A percentile compares a stretch with the other conserved stretches of the same genome.
Evolutionary conservation across 2,888 invertebrate species (phyloP).

Genomic region (Podabrus alpinus): DNA sequence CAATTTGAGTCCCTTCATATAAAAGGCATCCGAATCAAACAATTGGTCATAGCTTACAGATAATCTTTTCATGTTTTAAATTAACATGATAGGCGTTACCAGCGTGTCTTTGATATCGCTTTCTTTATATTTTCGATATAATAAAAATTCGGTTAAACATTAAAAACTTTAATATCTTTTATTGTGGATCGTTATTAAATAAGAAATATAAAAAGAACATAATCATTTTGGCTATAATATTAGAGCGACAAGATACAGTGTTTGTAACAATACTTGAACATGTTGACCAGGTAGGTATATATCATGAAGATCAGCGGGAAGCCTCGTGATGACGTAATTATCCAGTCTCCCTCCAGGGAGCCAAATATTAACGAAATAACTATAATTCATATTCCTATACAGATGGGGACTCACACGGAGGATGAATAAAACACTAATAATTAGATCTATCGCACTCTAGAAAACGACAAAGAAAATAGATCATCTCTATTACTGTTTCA

Average conservation of each 20-base stretch:
- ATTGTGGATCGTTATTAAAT: neutral
- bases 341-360: conserved; percentile 49
- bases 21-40: conserved; percentile 11
- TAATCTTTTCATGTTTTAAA: conserved; percentile 7
- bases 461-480: neutral
- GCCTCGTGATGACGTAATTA: conserved; percentile 53
- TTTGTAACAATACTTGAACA: conserved; percentile 49
- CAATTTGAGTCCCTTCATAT: conserved; percentile 14
- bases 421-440: conserved; percentile 30
- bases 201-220: no score
- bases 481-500: neutral
- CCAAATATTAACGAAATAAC: conserved; percentile 49
- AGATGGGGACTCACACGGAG: conserved; percentile 42
- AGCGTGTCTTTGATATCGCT: conserved; percentile 16
- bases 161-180: neutral
- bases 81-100: conserved; percentile 17
- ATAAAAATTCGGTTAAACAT: conserved; percentile 14
- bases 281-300: conserved; percentile 45
- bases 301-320: conserved; percentile 44
- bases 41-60: conserved; percentile 13
- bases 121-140: conserved; percentile 3
- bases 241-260: conserved; percentile 49
- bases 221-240: conserved; percentile 37
- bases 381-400: conserved; percentile 48
- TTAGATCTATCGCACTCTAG: conserved; percentile 13